Conservation (phyloP, 1,140 invertebrate genomes). For the Sarcophaga bullata region DNA sequence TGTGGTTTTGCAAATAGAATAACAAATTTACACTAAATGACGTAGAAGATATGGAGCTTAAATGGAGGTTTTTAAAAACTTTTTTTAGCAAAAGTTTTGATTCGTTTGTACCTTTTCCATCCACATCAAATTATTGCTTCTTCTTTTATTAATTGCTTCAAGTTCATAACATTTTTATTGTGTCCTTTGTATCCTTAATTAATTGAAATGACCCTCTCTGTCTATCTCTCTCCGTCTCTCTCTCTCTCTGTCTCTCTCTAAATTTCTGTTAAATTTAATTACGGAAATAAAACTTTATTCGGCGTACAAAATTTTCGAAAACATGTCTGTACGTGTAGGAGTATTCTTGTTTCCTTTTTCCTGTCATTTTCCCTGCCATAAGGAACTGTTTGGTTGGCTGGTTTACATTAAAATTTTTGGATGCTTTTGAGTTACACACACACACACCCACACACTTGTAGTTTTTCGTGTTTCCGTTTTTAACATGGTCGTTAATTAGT, state of each 20-base stretch:
- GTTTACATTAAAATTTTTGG: background rate
- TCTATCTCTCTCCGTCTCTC: too few relatives aligned
- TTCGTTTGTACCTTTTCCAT: too few relatives aligned
- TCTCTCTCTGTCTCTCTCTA: background rate
- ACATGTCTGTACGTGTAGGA: too few relatives aligned
- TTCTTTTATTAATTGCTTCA: too few relatives aligned
- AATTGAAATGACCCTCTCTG: background rate
- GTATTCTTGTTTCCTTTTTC: background rate
- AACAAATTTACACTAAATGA: background rate
- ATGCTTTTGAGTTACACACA: background rate
- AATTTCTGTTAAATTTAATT: background rate
- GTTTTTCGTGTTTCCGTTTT: constrained; percentile 9
- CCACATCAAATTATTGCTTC: too few relatives aligned
- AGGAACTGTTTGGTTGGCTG: background rate
- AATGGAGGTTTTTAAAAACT: too few relatives aligned
- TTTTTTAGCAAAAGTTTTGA: too few relatives aligned
- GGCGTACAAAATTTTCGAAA: background rate
- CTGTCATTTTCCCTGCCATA: background rate
- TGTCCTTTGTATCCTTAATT: background rate
- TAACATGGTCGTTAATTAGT: background rate
- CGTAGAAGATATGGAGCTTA: too few relatives aligned
- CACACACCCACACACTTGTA: background rate
- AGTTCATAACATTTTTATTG: background rate
- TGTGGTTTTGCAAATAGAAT: constrained; percentile 25
- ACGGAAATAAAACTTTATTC: background rate